phyloP scores from a whole-genome alignment of 2,888 invertebrate genomes.

The Rhopalosiphum nymphaeae region DNA sequence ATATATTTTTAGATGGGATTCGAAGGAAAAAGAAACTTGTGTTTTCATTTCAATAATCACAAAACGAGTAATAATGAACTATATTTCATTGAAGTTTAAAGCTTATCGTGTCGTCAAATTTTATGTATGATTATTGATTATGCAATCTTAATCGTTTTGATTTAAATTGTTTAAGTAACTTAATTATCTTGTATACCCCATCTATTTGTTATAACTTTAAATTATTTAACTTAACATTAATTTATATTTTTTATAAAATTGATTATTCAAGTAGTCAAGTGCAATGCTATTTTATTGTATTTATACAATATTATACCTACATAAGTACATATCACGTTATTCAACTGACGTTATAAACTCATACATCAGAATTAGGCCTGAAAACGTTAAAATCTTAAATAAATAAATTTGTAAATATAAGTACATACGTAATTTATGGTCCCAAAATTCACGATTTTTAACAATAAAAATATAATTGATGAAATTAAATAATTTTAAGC shows the following conservation, averaged over 20 bases:
- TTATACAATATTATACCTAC: background rate
- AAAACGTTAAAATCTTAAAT: background rate
- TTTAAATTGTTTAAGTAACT: background rate
- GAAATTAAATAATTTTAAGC: background rate
- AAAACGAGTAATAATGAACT: background rate
- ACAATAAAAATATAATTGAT: background rate
- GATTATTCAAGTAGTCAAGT: background rate
- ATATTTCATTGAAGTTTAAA: background rate
- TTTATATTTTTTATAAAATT: background rate
- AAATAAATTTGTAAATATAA: background rate
- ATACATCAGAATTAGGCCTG: too few relatives aligned
- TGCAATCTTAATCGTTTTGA: background rate
- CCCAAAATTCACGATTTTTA: background rate
- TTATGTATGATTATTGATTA: background rate
- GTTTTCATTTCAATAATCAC: background rate
- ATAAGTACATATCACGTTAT: background rate
- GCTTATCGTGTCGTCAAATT: background rate
- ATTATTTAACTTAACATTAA: background rate
- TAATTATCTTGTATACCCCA: background rate
- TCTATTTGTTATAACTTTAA: background rate
- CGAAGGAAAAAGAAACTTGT: background rate
- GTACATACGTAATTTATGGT: background rate
- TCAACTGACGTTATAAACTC: background rate
- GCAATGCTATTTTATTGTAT: background rate
- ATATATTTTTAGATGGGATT: background rate